Evolutionary conservation across 2,797 vertebrate species (phyloP).

Genomic region (Brachymystax lenok): DNA sequence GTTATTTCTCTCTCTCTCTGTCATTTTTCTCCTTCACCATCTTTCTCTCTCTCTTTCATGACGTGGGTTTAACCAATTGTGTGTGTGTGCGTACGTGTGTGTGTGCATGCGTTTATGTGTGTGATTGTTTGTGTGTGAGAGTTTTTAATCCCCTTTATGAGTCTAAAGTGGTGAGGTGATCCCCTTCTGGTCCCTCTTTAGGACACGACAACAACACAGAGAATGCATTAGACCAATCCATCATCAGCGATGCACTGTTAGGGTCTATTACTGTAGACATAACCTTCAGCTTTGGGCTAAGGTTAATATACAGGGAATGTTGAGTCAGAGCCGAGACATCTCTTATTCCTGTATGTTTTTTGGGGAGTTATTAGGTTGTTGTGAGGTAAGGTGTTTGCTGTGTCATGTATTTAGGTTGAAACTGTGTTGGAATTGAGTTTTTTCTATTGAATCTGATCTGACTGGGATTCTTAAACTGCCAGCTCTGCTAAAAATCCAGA

Average conservation of each 20-base stretch:
- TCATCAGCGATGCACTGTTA: conserved; percentile 30
- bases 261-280: conserved; percentile 29
- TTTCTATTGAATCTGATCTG: background rate
- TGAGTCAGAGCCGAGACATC: conserved; percentile 25
- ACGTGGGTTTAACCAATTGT: background rate
- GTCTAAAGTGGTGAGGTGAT: conserved; percentile 19
- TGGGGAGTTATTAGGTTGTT: background rate
- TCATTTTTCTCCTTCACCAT: no score
- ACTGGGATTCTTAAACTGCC: background rate
- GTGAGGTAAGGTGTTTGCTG: background rate
- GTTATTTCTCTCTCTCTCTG: background rate
- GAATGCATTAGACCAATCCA: conserved; percentile 42
- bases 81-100: background rate
- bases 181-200: conserved; percentile 27
- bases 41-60: no score
- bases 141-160: conserved; percentile 39
- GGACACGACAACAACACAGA: conserved; percentile 30
- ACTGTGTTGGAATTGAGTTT: background rate
- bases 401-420: background rate
- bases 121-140: background rate
- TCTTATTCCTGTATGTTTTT: conserved; percentile 27
- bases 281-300: conserved; percentile 40
- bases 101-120: background rate
- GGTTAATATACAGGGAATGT: conserved; percentile 31
- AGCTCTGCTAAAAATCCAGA: background rate